These are phyloP conservation scores for Mirza zaza DNA, from an alignment of 2,113 vertebrate species.

Conservation along the genomic window DNA sequence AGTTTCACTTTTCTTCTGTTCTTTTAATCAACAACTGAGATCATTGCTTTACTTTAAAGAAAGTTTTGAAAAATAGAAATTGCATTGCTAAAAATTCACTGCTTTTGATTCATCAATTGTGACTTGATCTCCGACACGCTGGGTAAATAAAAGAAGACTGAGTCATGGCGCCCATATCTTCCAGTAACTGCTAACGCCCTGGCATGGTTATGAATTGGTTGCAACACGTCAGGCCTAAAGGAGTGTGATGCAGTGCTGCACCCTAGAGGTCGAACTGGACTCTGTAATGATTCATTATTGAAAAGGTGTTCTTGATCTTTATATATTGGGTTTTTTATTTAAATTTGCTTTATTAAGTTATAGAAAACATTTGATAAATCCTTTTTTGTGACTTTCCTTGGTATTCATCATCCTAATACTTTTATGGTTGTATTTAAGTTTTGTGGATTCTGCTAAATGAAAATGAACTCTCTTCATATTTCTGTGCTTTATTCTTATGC, in stretches of 20 bases:
- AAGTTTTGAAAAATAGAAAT: not conserved
- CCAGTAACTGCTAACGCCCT: no score
- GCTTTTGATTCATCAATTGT: not conserved
- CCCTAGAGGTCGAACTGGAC: slow-evolving; percentile 42
- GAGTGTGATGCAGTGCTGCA: slow-evolving; percentile 29
- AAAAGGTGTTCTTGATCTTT: not conserved
- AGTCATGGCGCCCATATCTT: accelerated
- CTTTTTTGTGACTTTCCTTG: not conserved
- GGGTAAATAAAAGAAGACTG: not conserved
- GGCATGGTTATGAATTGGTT: not conserved
- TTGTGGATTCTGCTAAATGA: not conserved
- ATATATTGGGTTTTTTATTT: not conserved
- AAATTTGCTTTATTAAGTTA: slow-evolving; percentile 35
- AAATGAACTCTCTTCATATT: not conserved
- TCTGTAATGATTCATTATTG: not conserved
- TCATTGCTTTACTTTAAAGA: slow-evolving; percentile 34
- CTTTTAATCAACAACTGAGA: slow-evolving; percentile 42
- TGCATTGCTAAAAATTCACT: not conserved
- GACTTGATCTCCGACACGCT: not conserved
- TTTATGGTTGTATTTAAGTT: not conserved
- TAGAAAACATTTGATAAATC: not conserved
- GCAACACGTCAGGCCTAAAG: not conserved
- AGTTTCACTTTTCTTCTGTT: not conserved
- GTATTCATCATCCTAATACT: not conserved
- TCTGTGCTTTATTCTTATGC: not conserved